Percentiles rank a stretch among this genome's conserved stretches.
phyloP scores from a whole-genome alignment of 2,888 invertebrate genomes.

The Drosophila planitibia region DNA sequence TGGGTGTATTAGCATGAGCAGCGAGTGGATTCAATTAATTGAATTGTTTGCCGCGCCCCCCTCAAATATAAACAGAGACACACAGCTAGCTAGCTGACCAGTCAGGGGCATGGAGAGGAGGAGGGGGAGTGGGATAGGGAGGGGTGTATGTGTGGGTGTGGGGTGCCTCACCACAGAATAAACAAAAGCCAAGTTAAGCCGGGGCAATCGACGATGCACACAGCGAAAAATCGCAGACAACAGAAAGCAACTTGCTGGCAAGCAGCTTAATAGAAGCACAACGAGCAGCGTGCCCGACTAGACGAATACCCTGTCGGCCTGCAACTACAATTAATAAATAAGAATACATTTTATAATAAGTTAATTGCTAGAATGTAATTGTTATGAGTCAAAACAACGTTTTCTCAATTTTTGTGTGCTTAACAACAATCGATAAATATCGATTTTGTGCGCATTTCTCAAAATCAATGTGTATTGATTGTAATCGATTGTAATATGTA shows the following conservation, averaged over 20 bases:
- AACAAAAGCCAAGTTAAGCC: slow-evolving; percentile 67
- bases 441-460: neutral
- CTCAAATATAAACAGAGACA: slow-evolving; percentile 6
- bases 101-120: too few relatives aligned
- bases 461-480: neutral
- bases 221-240: slow-evolving; percentile 45
- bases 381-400: neutral
- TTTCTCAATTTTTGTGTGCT: neutral
- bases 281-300: neutral
- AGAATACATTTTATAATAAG: neutral
- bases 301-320: slow-evolving; percentile 1
- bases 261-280: slow-evolving; percentile 50
- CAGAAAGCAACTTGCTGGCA: slow-evolving; percentile 38
- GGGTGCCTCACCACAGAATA: neutral
- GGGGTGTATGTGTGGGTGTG: neutral
- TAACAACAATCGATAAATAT: neutral
- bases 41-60: slow-evolving; percentile 67
- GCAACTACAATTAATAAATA: neutral
- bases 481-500: too few relatives aligned
- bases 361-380: neutral
- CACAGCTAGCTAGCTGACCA: neutral
- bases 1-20: slow-evolving; percentile 58
- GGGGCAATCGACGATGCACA: slow-evolving; percentile 58
- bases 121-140: neutral
- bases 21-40: slow-evolving; percentile 73